Evolutionary conservation across 1,140 invertebrate species (phyloP), one percentile per base, ranked within the genome.

Genomic region (Sarcophaga peregrina): DNA sequence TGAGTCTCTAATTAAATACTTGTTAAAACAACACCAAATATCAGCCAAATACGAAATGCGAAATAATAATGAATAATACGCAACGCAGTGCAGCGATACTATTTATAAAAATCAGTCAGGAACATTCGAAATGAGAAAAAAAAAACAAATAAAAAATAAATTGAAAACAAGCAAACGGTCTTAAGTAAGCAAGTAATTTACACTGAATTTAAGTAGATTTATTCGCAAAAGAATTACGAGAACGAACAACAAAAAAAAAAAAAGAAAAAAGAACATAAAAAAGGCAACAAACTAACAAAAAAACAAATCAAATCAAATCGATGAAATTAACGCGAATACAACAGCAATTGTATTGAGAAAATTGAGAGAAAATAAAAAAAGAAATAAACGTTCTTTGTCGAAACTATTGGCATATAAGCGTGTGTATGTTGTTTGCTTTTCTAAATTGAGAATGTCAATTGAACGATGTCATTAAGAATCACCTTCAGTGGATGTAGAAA

Each of bases 401-500:
- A 7, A 9, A 68, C 62, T 25, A 68, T 68, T 68, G 62, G 62
- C 62, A 68, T 15, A 45, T 9, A 62, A 10, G 20, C 68, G 9
- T 83, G 73, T 82, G 74, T 46, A 8, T 62, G 54, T 62, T 82
- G 78, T 72, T 72, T 46, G 58, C 20, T 10, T 72, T 17, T 20
- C 15, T 58, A 15, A 54, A 82, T 52, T 82, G 68, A 50, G 37
- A 50, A 50, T 50, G 62, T 74, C 75, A 75, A 83, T 81, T 83
- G 80, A 68, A 45, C 83, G 83, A 74, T 83, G 83, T 83, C 83
- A 83, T 83, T 83, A 82, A 83, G 81, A 83, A 83, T 82, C 83
- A 83, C 73, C 83, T 82, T 83, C 80, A 83, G 80, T 62, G 46
- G 52, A 8, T 8, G 54, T 7, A 37, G 10, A 8, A 6, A 68